Conservation (phyloP, 2,888 invertebrate species). For the Synergus gifuensis region DNA sequence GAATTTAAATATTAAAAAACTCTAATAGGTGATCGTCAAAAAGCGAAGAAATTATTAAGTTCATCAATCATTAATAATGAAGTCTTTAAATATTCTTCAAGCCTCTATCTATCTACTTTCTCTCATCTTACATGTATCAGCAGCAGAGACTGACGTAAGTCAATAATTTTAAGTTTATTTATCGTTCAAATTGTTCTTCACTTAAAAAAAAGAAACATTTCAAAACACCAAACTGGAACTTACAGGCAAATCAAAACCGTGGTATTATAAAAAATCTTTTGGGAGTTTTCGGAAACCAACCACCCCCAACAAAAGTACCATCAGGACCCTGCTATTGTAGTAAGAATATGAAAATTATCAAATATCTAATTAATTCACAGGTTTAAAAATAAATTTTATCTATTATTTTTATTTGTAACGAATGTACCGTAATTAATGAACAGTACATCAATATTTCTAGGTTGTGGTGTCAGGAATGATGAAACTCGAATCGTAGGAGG, state of each 20-base stretch:
- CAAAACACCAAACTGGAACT: background rate
- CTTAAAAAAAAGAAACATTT: background rate
- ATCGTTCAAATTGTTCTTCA: background rate
- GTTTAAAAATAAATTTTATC: background rate
- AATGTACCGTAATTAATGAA: too few relatives aligned
- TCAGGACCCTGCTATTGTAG: slow-evolving; percentile 83
- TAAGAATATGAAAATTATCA: slow-evolving; percentile 76
- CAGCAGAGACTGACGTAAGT: slow-evolving; percentile 16
- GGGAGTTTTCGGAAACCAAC: slow-evolving; percentile 83
- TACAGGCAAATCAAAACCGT: slow-evolving; percentile 49
- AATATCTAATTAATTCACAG: background rate
- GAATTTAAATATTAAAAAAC: background rate
- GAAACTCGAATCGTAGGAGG: slow-evolving; percentile 91
- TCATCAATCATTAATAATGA: background rate
- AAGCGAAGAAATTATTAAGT: background rate
- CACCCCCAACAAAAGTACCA: slow-evolving; percentile 81
- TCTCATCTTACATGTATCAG: background rate
- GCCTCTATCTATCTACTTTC: background rate
- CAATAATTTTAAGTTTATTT: background rate
- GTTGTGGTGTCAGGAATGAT: slow-evolving; percentile 91
- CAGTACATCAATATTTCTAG: slow-evolving; percentile 75
- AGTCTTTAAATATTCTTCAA: background rate
- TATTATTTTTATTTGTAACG: slow-evolving; percentile 10
- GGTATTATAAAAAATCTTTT: slow-evolving; percentile 69
- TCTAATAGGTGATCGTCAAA: background rate